A percentile compares a stretch with the other conserved stretches of the same genome.
These are phyloP conservation scores for Cephus sareptanus DNA, from an alignment of 2,888 invertebrate genomes.

Conservation along the genomic window DNA sequence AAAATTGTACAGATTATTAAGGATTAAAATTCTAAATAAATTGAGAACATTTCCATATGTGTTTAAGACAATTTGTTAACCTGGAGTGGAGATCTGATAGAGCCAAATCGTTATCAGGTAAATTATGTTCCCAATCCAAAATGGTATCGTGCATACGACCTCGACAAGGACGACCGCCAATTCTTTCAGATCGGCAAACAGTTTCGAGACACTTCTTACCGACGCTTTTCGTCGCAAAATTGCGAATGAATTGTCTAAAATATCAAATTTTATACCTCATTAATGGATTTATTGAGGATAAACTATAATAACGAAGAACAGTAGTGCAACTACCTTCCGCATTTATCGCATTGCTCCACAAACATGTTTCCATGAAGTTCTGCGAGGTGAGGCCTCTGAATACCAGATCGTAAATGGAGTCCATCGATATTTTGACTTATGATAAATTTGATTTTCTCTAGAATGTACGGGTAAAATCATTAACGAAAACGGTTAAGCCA, in stretches of 20 bases:
- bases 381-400: conserved; percentile 82
- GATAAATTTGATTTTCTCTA: conserved; percentile 82
- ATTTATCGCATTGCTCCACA: conserved; percentile 90
- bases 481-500: neutral
- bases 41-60: neutral
- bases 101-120: conserved; percentile 88
- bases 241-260: conserved; percentile 82
- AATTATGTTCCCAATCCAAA: conserved; percentile 96
- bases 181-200: conserved; percentile 73
- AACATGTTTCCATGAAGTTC: conserved; percentile 99
- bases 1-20: conserved; percentile 52
- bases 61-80: conserved; percentile 62
- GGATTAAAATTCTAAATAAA: neutral
- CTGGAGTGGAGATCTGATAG: conserved; percentile 89
- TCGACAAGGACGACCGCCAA: conserved; percentile 80
- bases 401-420: conserved; percentile 90
- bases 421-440: conserved; percentile 99
- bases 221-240: conserved; percentile 82
- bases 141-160: conserved; percentile 91
- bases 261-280: conserved; percentile 9
- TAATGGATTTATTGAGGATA: neutral
- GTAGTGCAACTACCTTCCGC: conserved; percentile 74
- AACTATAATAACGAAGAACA: neutral
- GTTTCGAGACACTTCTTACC: conserved; percentile 77
- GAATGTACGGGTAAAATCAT: neutral